A percentile compares a stretch with the other conserved stretches of the same genome.
phyloP scores from a whole-genome alignment of 2,888 invertebrate species.

The Liposcelis brunnea region DNA sequence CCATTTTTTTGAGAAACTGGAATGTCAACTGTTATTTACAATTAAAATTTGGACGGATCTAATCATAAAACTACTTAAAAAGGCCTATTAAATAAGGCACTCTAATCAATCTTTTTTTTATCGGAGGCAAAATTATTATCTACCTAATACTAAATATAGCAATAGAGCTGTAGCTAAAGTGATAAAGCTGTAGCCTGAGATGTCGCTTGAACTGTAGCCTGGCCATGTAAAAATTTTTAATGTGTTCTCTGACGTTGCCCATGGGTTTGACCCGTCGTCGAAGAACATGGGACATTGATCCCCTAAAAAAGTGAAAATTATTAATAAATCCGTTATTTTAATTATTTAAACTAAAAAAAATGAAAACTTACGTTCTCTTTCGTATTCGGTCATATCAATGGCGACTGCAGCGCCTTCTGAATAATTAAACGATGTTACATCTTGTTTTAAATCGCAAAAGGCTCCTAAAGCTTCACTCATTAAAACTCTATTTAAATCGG shows the following conservation, averaged over 20 bases:
- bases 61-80: too few species aligned
- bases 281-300: slow-evolving; percentile 97
- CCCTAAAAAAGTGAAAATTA: slow-evolving; percentile 29
- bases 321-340: slow-evolving; percentile 3
- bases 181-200: too few species aligned
- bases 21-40: too few species aligned
- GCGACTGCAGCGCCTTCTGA: slow-evolving; percentile 87
- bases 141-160: neutral
- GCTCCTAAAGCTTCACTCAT: slow-evolving; percentile 81
- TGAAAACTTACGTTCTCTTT: slow-evolving; percentile 56
- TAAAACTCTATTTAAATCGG: slow-evolving; percentile 72
- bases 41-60: too few species aligned
- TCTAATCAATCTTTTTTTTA: too few species aligned
- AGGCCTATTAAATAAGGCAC: too few species aligned
- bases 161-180: too few species aligned
- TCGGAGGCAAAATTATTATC: too few species aligned
- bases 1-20: too few species aligned
- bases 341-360: neutral
- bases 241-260: slow-evolving; percentile 47
- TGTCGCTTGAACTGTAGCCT: too few species aligned
- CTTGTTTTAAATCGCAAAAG: slow-evolving; percentile 77
- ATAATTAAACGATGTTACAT: slow-evolving; percentile 73
- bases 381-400: slow-evolving; percentile 78
- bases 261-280: slow-evolving; percentile 83
- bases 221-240: neutral